Conservation (phyloP, 2,888 invertebrate species). For the Tinea trinotella region DNA sequence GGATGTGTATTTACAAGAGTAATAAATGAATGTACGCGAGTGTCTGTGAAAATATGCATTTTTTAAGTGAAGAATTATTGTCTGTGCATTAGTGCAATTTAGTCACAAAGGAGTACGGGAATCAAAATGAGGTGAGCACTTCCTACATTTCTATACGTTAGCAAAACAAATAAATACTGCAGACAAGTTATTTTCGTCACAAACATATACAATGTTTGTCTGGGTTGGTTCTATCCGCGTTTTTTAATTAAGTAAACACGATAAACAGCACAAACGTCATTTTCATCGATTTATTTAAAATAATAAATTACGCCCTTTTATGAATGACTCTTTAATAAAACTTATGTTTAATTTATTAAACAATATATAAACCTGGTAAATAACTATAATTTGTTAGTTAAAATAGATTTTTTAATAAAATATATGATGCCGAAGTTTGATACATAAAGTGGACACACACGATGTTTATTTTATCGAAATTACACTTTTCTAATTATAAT, state of each 20-base stretch:
- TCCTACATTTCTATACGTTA: slow-evolving; percentile 51
- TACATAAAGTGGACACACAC: slow-evolving; percentile 27
- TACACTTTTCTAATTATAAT: slow-evolving; percentile 9
- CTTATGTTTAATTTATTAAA: background rate
- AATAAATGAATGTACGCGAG: slow-evolving; percentile 51
- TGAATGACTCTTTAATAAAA: slow-evolving; percentile 52
- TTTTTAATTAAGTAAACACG: slow-evolving; percentile 51
- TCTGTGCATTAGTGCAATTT: slow-evolving; percentile 65
- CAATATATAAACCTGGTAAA: background rate
- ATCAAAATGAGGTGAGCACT: slow-evolving; percentile 66
- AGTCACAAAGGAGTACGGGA: slow-evolving; percentile 61
- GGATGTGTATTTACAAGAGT: slow-evolving; percentile 48
- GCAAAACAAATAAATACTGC: slow-evolving; percentile 64
- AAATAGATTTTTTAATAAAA: slow-evolving; percentile 26
- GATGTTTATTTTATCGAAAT: slow-evolving; percentile 30
- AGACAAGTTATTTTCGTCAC: slow-evolving; percentile 49
- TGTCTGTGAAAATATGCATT: slow-evolving; percentile 62
- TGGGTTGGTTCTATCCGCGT: slow-evolving; percentile 26
- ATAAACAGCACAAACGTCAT: slow-evolving; percentile 33
- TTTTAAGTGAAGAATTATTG: slow-evolving; percentile 66
- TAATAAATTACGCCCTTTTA: slow-evolving; percentile 49
- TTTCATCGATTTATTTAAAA: slow-evolving; percentile 57
- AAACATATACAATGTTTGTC: slow-evolving; percentile 45
- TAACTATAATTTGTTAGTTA: background rate
- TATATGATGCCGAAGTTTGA: slow-evolving; percentile 26